Evolutionary conservation across 23 tunicate species (phyloP).

Genomic region (Corella eumyota): DNA sequence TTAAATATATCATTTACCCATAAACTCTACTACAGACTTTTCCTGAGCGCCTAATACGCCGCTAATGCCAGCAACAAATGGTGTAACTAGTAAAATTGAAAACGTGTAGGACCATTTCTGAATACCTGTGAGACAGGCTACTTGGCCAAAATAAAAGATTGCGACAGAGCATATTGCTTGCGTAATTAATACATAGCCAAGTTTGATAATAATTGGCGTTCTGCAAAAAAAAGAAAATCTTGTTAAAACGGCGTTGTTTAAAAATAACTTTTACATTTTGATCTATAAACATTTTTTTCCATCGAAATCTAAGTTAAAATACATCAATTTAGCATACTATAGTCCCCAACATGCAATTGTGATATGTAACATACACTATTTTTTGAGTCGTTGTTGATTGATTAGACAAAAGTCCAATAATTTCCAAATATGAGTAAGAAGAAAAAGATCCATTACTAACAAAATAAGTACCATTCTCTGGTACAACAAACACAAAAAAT

Average conservation of each 20-base stretch:
- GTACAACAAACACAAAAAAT: conserved; percentile 25
- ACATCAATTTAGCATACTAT: too few species aligned
- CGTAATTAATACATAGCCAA: conserved; percentile 51
- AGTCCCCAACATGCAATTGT: too few species aligned
- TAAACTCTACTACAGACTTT: too few species aligned
- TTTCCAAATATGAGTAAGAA: too few species aligned
- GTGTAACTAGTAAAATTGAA: conserved; percentile 58
- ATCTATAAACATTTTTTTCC: too few species aligned
- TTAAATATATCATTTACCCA: too few species aligned
- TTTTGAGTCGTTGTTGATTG: too few species aligned
- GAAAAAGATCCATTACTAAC: too few species aligned
- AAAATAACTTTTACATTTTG: not conserved
- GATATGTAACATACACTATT: too few species aligned
- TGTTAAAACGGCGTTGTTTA: not conserved
- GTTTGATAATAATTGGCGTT: conserved; percentile 2
- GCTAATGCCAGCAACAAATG: conserved; percentile 37
- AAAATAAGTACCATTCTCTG: conserved; percentile 17
- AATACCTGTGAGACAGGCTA: conserved; percentile 70
- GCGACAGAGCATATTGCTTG: conserved; percentile 56
- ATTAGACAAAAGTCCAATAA: too few species aligned
- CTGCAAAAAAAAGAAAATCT: conserved; percentile 6
- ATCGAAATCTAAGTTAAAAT: too few species aligned
- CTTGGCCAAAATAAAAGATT: conserved; percentile 66
- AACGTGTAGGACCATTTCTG: conserved; percentile 51
- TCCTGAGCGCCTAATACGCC: too few species aligned